These are phyloP conservation scores for Steinernema carpocapsae DNA, from an alignment of 2,888 invertebrate genomes.

Conservation along the genomic window DNA sequence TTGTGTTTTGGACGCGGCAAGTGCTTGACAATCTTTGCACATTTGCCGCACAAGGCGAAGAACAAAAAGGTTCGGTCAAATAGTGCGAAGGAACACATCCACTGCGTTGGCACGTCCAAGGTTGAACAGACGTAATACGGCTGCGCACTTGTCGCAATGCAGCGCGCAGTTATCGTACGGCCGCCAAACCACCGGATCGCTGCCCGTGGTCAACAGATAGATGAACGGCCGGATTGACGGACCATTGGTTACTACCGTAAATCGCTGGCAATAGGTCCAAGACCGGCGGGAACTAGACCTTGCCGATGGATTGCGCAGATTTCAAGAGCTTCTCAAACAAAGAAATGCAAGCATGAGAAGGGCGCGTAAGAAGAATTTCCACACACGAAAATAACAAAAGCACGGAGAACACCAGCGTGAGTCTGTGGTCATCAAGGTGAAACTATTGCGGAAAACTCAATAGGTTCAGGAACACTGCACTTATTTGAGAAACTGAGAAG, in stretches of 20 bases:
- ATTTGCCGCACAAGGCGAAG: background rate
- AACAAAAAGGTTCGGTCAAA: background rate
- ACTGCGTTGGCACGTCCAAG: conserved; percentile 29
- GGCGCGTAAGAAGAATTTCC: background rate
- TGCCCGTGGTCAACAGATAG: conserved; percentile 29
- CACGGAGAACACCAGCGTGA: background rate
- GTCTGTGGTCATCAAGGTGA: no score
- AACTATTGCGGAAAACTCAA: no score
- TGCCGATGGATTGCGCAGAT: conserved; percentile 19
- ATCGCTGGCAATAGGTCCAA: conserved; percentile 25
- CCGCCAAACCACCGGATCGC: conserved; percentile 25
- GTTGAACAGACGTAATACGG: conserved; percentile 29
- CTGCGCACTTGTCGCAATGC: conserved; percentile 8
- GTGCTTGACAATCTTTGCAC: background rate
- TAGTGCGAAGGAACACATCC: background rate
- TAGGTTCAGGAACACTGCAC: background rate
- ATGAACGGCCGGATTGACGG: conserved; percentile 30
- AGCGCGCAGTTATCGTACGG: conserved; percentile 15
- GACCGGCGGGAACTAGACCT: conserved; percentile 13
- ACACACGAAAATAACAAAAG: background rate
- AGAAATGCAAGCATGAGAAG: background rate
- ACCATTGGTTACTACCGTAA: conserved; percentile 28
- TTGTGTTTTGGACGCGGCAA: no score
- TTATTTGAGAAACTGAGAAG: no score
- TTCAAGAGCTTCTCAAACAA: conserved; percentile 15